Base-by-base conservation (phyloP, 2,888 invertebrate genomes). In the Sceliomorpha sp. region DNA sequence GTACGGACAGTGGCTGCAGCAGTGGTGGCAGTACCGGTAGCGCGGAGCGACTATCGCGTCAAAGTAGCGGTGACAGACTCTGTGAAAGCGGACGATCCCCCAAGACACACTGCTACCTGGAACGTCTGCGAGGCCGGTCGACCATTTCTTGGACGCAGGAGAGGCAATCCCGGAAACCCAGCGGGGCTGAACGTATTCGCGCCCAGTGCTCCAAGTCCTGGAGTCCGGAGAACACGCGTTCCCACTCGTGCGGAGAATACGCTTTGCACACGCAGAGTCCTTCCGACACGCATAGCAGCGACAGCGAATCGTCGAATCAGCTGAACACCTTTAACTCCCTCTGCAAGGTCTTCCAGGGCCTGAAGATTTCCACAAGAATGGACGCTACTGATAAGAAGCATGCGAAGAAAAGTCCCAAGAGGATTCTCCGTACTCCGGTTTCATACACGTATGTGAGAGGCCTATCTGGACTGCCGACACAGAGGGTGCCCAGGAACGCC, bases 381-480 rank as follows among this genome's bases (percentile, higher is more conserved):
- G 77, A 66, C 10, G 60, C 66, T n/a, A n/a, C 68, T 13, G 92
- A 92, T 76, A 92, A 92, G 79, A 81, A 83, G 56, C 77, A 77
- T 27, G 73, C 74, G 10, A 86, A 86, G 59, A 85, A 85, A 56
- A 81, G 88, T 58, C 94, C 94, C 0, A 94, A 94, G 83, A 91
- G 93, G 76, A 95, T 96, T 69, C 90, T 95, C 5, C 90, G 96
- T 29, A 91, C 94, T 45, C 95, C 95, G 0, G 93, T 95, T 7
- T 91, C 93, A 0, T 95, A 95, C 86, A 94, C 94, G 5, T 96
- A 95, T 86, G 93, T 94, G 1, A 93, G 93, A 72, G 95, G 95
- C 37, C 90, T 95, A 71, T 95, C 95, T 5, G 95, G 95, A 6
- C 89, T 95, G 51, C 95, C 95, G 4, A 95, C 95, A 0, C 95